Evolutionary conservation across 2,888 invertebrate genomes (phyloP), one percentile per base, ranked within the genome.

Genomic region (Pecten maximus): DNA sequence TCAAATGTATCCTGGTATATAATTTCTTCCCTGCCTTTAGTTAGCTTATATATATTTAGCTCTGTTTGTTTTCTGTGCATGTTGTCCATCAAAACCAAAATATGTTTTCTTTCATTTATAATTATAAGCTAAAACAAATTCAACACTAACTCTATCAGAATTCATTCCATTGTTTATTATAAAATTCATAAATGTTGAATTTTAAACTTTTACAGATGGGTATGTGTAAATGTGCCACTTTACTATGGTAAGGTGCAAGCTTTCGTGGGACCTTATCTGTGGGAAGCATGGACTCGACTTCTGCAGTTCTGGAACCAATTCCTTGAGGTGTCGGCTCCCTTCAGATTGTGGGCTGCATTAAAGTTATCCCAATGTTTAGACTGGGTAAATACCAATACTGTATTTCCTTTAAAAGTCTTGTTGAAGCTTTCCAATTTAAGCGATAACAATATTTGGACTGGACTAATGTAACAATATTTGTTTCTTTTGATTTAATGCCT

Each of bases 201-300:
- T 93, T 28, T 93, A n/a, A n/a, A n/a, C n/a, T n/a, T n/a, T n/a
- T n/a, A 74, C 35, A 74, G 74, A 6, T 96, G 96, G 96, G 91
- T 96, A 50, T 91, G 93, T 88, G 94, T 94, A 39, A 96, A 96
- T 89, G 94, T 96, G n/a, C 96, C 96, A 60, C 90, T 94, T 39
- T 96, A 96, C 93, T 95, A 93, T 91, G 91, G 91, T 50, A 94
- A 94, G 89, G 93, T 93, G 4, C 92, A 93, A n/a, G 94, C 93
- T 35, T 93, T 95, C 48, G 93, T 95, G 40, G 94, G 94, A 6
- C 97, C 97, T 3, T 95, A 96, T 91, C 88, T 96, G 40, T 90
- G 92, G 23, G 95, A 95, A 50, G 89, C 88, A 19, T 89, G 89
- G 88, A 87, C 88, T 19, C 88, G 88, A 39, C 35, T 89, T 16